Base-by-base conservation (phyloP, 2,113 vertebrate species). In the Hyaena hyaena region DNA sequence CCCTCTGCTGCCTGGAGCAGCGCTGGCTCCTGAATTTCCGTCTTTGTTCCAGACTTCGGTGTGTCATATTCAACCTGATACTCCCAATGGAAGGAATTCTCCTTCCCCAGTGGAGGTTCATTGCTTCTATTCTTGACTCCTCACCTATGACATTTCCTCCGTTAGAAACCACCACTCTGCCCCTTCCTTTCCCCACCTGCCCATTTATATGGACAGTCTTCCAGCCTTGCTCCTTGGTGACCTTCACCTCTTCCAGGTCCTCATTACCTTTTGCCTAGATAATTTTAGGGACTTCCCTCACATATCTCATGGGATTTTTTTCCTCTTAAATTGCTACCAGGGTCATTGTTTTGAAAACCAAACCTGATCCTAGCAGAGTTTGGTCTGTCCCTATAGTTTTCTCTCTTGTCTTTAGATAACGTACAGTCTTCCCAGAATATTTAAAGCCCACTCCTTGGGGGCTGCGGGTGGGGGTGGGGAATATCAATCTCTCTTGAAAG, bases 321-420 rank as follows among this genome's bases (percentile, higher is more conserved):
- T 71, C 89, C 58, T 89, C 73, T 90, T 79, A 31, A 8, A 61
- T 88, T 76, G 31, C n/a, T 82, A 48, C 10, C 11, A 79, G 11
- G 15, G n/a, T 74, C 50, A 86, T 17, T 79, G 58, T 88, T 24
- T 26, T 71, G 63, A 80, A 83, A 95, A 91, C 31, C n/a, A 50
- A 88, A 45, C 23, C 14, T 58, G 35, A 93, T 79, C 17, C 35
- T 39, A 79, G 14, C 1, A 28, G 33, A 45, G 33, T 19, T 76
- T 92, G 39, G 39, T 23, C 5, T 24, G 2, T 65, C 79, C 58
- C 24, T 76, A 1, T 24, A 10, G n/a, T 77, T 23, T 77, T 87
- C 17, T 43, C 50, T 61, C 21, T 26, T 14, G 23, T 21, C 23
- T 80, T 3, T 15, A 83, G 10, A 24, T 80, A 45, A 35, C 21